These are phyloP conservation scores for Neoascia interrupta DNA, from an alignment of 2,888 invertebrate species.

Conservation along the genomic window DNA sequence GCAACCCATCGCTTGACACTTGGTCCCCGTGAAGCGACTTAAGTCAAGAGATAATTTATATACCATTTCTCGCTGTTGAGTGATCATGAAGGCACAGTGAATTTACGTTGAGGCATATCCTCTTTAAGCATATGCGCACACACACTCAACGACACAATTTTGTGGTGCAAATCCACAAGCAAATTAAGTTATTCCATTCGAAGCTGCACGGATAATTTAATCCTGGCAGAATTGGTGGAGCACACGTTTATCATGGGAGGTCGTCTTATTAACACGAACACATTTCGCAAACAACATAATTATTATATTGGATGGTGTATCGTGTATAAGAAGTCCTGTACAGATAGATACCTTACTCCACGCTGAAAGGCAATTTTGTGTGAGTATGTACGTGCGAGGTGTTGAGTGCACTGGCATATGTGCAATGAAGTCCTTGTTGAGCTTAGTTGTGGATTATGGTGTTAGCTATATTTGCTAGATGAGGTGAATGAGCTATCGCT, in stretches of 20 bases:
- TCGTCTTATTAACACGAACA: constrained; percentile 62
- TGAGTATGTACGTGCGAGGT: too few species aligned
- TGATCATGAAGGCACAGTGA: too few species aligned
- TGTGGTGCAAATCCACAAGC: too few species aligned
- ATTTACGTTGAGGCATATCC: too few species aligned
- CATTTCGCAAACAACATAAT: constrained; percentile 66
- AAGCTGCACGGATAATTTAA: constrained; percentile 68
- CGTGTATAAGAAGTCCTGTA: constrained; percentile 4
- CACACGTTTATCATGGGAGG: constrained; percentile 56
- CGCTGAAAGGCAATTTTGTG: constrained; percentile 39
- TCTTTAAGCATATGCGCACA: too few species aligned
- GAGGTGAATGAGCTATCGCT: constrained; percentile 51
- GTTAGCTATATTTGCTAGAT: constrained; percentile 62
- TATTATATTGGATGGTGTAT: constrained; percentile 54
- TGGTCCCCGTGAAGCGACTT: too few species aligned
- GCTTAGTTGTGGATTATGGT: constrained; percentile 56
- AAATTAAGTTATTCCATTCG: too few species aligned
- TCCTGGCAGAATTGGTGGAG: constrained; percentile 60
- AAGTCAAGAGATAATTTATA: too few species aligned
- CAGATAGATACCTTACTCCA: not conserved
- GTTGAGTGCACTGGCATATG: not conserved
- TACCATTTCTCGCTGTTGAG: too few species aligned
- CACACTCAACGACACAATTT: too few species aligned
- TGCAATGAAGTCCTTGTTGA: constrained; percentile 22
- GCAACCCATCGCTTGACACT: too few species aligned